Evolutionary conservation across 2,797 vertebrate species (phyloP).

Genomic region (Kryptolebias ocellatus): DNA sequence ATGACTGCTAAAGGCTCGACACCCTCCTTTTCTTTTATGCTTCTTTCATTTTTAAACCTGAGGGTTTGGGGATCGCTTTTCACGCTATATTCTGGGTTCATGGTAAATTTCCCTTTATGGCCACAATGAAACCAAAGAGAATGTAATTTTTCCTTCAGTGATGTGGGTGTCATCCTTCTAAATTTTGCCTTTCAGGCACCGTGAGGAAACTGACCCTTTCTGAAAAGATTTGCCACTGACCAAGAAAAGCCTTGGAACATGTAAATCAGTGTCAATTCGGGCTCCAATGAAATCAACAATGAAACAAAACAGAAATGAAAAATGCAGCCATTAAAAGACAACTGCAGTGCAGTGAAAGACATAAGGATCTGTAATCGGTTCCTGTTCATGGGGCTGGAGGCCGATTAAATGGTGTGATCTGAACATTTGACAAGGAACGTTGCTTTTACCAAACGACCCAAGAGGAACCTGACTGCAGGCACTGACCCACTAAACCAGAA

Average conservation of each 20-base stretch:
- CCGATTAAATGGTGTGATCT: slow-evolving; percentile 68
- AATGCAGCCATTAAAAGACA: neutral
- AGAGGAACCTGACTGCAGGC: slow-evolving; percentile 53
- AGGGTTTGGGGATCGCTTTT: slow-evolving; percentile 43
- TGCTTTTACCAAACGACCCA: slow-evolving; percentile 53
- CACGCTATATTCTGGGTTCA: slow-evolving; percentile 31
- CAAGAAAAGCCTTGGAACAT: slow-evolving; percentile 24
- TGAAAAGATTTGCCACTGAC: neutral
- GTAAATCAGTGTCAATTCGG: neutral
- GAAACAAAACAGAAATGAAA: neutral
- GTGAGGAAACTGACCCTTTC: neutral
- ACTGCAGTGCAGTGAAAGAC: slow-evolving; percentile 10
- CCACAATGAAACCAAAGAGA: slow-evolving; percentile 51
- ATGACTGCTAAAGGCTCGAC: slow-evolving; percentile 34
- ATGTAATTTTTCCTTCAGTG: slow-evolving; percentile 24
- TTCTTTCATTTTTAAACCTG: slow-evolving; percentile 35
- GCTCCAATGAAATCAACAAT: slow-evolving; percentile 8
- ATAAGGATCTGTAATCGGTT: slow-evolving; percentile 50
- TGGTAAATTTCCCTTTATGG: slow-evolving; percentile 58
- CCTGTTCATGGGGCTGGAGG: slow-evolving; percentile 57
- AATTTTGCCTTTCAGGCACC: slow-evolving; percentile 25
- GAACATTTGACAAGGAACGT: slow-evolving; percentile 64
- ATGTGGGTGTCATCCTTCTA: slow-evolving; percentile 17
- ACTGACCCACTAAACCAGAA: slow-evolving; percentile 66
- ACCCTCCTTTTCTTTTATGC: slow-evolving; percentile 34